Evolutionary conservation across 1,140 invertebrate species (phyloP).

Genomic region (Cydia fagiglandana): DNA sequence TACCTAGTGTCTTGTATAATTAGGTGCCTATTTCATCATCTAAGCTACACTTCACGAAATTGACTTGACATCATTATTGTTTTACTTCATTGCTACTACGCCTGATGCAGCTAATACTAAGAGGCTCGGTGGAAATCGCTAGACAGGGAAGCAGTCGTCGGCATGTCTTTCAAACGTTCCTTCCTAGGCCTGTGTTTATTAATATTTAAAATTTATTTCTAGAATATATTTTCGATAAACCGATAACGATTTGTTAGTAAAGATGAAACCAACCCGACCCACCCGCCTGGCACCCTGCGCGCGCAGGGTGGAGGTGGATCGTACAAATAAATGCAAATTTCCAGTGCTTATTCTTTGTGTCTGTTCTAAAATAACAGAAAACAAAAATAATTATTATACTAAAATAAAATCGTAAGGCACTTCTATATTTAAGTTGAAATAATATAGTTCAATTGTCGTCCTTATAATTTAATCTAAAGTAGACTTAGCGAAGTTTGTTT

Average conservation of each 20-base stretch:
- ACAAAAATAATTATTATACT: conserved; percentile 55
- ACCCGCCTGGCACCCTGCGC: conserved; percentile 46
- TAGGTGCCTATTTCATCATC: conserved; percentile 25
- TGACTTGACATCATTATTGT: conserved; percentile 27
- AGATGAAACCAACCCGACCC: conserved; percentile 45
- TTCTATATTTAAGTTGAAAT: conserved; percentile 74
- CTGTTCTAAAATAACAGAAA: conserved; percentile 49
- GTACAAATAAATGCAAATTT: conserved; percentile 71
- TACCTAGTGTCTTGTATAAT: conserved; percentile 3
- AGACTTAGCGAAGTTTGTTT: conserved; percentile 48
- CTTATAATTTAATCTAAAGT: conserved; percentile 47
- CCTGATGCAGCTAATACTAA: conserved; percentile 16
- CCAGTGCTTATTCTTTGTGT: conserved; percentile 58
- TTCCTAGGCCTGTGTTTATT: conserved; percentile 22
- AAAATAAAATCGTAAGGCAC: conserved; percentile 78
- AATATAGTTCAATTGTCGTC: conserved; percentile 56
- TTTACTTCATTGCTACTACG: conserved; percentile 5
- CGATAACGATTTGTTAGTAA: conserved; percentile 36
- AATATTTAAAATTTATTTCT: conserved; percentile 23
- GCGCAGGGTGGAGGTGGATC: conserved; percentile 52
- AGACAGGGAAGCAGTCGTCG: conserved; percentile 27
- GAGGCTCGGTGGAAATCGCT: conserved; percentile 20
- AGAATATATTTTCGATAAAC: conserved; percentile 23
- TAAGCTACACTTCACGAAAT: conserved; percentile 23
- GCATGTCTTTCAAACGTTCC: conserved; percentile 22